Conservation (phyloP, 2,797 vertebrate species). For the Micropoecilia bifurca region DNA sequence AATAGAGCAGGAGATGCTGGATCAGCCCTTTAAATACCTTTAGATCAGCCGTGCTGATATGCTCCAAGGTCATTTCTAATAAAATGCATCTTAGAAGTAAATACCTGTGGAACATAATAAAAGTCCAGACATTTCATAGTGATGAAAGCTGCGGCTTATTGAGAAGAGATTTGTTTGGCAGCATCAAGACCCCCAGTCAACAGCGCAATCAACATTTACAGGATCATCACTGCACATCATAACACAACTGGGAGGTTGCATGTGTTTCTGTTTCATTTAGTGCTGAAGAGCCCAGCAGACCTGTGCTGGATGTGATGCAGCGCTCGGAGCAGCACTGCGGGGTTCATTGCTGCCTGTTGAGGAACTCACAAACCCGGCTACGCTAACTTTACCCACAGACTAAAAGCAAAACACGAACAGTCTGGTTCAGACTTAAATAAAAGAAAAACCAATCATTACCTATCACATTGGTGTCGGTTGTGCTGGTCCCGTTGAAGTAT, state of each 20-base stretch:
- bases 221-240: neutral
- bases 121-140: no score
- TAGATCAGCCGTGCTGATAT: neutral
- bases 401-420: slow-evolving; percentile 7
- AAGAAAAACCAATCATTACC: slow-evolving; percentile 45
- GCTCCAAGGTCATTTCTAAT: neutral
- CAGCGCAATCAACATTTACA: neutral
- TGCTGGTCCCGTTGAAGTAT: slow-evolving; percentile 1
- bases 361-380: slow-evolving; percentile 41
- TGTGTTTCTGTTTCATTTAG: neutral
- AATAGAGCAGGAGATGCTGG: neutral
- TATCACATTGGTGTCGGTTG: slow-evolving; percentile 53
- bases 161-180: neutral
- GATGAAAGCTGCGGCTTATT: neutral
- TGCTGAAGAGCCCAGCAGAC: neutral
- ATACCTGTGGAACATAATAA: neutral
- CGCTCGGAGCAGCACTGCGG: slow-evolving; percentile 6
- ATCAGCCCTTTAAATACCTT: neutral
- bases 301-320: slow-evolving; percentile 1
- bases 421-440: slow-evolving; percentile 7
- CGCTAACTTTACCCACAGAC: slow-evolving; percentile 51
- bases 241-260: neutral
- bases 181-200: neutral
- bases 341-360: slow-evolving; percentile 52
- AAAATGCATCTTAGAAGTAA: neutral